Percentiles rank a stretch among this genome's conserved stretches.
Conservation (phyloP, 1,140 invertebrate species). For the Caenorhabditis inopinata region DNA sequence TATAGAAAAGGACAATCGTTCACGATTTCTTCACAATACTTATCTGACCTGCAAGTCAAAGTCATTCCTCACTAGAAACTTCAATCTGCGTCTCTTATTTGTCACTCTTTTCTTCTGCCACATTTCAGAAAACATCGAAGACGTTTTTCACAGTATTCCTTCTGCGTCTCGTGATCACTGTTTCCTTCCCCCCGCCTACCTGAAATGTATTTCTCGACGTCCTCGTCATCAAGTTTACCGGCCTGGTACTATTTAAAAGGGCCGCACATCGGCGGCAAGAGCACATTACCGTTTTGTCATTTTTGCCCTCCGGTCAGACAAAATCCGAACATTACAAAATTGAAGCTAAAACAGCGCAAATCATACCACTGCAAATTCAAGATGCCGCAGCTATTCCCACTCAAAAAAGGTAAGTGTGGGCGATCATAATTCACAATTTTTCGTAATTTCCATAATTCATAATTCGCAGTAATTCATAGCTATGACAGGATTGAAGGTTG, state of each 20-base stretch:
- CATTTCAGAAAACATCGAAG: constrained; percentile 23
- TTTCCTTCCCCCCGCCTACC: background rate
- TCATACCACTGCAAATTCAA: background rate
- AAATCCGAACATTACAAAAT: background rate
- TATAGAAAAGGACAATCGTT: background rate
- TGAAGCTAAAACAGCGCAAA: background rate
- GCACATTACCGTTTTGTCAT: background rate
- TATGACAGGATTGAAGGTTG: too few species aligned
- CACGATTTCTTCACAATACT: background rate
- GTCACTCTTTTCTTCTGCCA: background rate
- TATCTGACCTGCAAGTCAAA: constrained; percentile 21
- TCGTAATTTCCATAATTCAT: too few species aligned
- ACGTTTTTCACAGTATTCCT: background rate
- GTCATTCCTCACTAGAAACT: background rate
- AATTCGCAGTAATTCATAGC: too few species aligned
- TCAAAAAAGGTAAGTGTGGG: background rate
- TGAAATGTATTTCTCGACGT: constrained; percentile 26
- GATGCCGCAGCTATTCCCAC: constrained; percentile 7
- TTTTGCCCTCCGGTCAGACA: background rate
- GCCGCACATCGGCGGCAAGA: background rate
- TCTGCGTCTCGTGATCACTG: constrained; percentile 13
- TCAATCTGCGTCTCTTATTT: background rate
- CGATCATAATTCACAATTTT: too few species aligned
- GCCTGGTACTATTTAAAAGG: constrained; percentile 30
- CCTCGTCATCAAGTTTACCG: constrained; percentile 24